Conservation (phyloP, 2,797 vertebrate species). For the Acanthornis magna region DNA sequence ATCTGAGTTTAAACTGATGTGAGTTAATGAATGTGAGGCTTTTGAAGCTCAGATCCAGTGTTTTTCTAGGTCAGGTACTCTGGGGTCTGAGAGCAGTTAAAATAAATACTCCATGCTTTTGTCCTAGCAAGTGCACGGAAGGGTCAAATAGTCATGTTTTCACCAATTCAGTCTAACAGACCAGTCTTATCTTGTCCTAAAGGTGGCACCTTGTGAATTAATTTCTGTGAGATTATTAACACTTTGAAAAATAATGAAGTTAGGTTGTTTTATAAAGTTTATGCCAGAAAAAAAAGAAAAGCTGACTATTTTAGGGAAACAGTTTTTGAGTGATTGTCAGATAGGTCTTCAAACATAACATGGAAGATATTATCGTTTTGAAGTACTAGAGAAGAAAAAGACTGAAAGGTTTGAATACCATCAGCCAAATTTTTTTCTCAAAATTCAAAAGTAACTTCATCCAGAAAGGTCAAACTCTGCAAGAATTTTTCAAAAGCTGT, state of each 20-base stretch:
- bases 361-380: conserved; percentile 10
- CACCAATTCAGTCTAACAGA: background rate
- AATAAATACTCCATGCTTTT: background rate
- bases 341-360: conserved; percentile 26
- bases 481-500: conserved; percentile 47
- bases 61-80: conserved; percentile 68
- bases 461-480: conserved; percentile 24
- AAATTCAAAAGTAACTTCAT: conserved; percentile 59
- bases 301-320: background rate
- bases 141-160: background rate
- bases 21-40: conserved; percentile 79
- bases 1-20: conserved; percentile 61
- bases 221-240: conserved; percentile 70
- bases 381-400: conserved; percentile 46
- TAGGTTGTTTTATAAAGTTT: conserved; percentile 45
- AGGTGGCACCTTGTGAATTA: conserved; percentile 75
- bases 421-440: background rate
- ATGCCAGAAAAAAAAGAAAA: conserved; percentile 49
- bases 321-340: background rate
- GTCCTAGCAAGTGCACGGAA: background rate
- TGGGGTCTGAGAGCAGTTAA: conserved; percentile 49
- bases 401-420: background rate
- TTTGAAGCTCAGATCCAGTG: conserved; percentile 75
- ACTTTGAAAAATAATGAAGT: conserved; percentile 65
- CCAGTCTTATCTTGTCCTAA: background rate